Evolutionary conservation across 2,888 invertebrate genomes (phyloP), one percentile per base, ranked within the genome.

Genomic region (Melinaea menophilus): DNA sequence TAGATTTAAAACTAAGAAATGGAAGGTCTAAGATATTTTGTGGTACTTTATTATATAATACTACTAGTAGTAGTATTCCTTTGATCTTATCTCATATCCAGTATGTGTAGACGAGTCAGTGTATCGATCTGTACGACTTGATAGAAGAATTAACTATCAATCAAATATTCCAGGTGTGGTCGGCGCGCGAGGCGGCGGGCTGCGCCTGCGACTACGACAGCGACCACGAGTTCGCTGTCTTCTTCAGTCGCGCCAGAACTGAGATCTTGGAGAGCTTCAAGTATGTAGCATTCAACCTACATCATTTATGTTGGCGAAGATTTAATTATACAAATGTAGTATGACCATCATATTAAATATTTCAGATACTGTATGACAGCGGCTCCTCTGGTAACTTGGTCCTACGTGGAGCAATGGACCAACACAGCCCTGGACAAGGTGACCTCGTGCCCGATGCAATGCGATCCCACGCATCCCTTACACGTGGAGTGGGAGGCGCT

Each of bases 191-290:
- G 66, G 92, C 93, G 22, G 92, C 92, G 0, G 90, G 93, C 0
- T 97, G 95, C 80, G 94, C 95, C 0, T 93, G 95, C 59, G 98
- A 98, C 81, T 97, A 96, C 82, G 98, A 98, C 81, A 94, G 95
- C 58, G 98, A 98, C 77, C 97, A 97, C 77, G 98, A 98, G 75
- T 98, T 97, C 78, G 93, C 93, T 9, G 89, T 93, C n/a, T 97
- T 96, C 84, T 96, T 95, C 81, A 94, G 94, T 79, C 93, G 97
- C 54, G 95, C 94, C 75, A 93, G 97, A 64, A 94, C 95, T 5
- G 97, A 97, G 79, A 92, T 96, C 67, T 87, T 96, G 33, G 97
- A 97, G 74, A 95, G 95, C 70, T 94, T 95, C 73, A 85, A 86
- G 91, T 91, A 80, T 48, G 5, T 22, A 37, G 37, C 48, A 48